phyloP scores from a whole-genome alignment of 2,113 vertebrate species.

The Tapirus terrestris region DNA sequence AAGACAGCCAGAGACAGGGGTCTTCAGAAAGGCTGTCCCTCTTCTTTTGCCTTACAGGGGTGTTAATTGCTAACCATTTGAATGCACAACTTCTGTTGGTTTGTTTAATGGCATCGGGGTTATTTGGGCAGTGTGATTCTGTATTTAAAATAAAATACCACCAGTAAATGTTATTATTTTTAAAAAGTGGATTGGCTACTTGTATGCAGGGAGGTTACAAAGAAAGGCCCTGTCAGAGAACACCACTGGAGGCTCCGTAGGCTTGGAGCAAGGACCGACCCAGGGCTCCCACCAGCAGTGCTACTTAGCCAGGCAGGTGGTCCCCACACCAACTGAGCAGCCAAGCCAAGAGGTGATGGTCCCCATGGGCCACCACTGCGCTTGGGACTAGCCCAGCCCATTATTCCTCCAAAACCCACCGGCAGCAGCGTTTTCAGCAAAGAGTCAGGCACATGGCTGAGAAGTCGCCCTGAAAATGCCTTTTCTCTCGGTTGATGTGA shows the following conservation, averaged over 20 bases:
- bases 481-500: neutral
- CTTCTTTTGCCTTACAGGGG: neutral
- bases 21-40: neutral
- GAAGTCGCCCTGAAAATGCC: neutral
- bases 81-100: neutral
- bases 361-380: neutral
- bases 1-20: neutral
- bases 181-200: neutral
- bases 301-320: neutral
- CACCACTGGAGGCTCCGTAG: no score
- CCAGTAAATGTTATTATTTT: neutral
- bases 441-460: neutral
- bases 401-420: neutral
- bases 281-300: neutral
- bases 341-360: neutral
- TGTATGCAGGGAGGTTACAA: neutral
- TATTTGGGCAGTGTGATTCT: neutral
- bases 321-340: neutral
- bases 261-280: neutral
- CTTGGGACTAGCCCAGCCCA: neutral
- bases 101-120: neutral
- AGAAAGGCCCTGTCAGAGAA: neutral
- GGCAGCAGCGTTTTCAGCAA: no score
- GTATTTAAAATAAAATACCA: neutral
- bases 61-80: neutral